Conservation (phyloP, 2,888 invertebrate species). For the Drosophila cracens region DNA sequence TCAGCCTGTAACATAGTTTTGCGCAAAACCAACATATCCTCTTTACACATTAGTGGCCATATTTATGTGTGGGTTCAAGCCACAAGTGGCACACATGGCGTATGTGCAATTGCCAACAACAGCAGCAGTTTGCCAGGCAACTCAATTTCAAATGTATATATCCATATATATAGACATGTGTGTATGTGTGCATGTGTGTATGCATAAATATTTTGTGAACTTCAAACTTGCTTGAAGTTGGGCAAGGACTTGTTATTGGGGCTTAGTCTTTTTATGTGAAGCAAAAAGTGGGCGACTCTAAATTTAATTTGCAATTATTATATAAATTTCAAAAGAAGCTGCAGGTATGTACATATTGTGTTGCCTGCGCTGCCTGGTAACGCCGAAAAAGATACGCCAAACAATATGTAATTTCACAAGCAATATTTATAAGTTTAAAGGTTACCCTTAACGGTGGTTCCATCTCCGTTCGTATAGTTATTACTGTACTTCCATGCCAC, state of each 20-base stretch:
- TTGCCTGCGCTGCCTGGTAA: conserved; percentile 47
- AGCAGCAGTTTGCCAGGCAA: conserved; percentile 39
- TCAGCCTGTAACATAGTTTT: not conserved
- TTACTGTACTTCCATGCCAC: not conserved
- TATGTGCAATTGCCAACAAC: conserved; percentile 49
- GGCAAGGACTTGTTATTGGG: conserved; percentile 8
- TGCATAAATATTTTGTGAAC: conserved; percentile 49
- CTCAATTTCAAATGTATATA: conserved; percentile 40
- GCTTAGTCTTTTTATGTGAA: conserved; percentile 42
- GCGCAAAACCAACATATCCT: not conserved
- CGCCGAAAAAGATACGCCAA: conserved; percentile 3
- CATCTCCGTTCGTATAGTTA: conserved; percentile 38
- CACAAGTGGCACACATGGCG: conserved; percentile 40
- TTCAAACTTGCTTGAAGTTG: conserved; percentile 28
- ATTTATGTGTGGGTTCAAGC: not conserved
- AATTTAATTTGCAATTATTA: conserved; percentile 68
- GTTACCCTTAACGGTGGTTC: conserved; percentile 32
- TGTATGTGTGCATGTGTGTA: conserved; percentile 19
- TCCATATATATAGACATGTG: too few relatives aligned
- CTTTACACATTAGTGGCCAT: conserved; percentile 3
- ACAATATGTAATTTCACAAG: conserved; percentile 51
- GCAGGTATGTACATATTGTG: conserved; percentile 49
- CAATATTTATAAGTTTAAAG: conserved; percentile 17
- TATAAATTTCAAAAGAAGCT: conserved; percentile 53
- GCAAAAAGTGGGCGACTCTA: conserved; percentile 32